Percentiles rank a stretch among this genome's conserved stretches.
Evolutionary conservation across 2,797 vertebrate species (phyloP).

Genomic region (Xerus rutilus): DNA sequence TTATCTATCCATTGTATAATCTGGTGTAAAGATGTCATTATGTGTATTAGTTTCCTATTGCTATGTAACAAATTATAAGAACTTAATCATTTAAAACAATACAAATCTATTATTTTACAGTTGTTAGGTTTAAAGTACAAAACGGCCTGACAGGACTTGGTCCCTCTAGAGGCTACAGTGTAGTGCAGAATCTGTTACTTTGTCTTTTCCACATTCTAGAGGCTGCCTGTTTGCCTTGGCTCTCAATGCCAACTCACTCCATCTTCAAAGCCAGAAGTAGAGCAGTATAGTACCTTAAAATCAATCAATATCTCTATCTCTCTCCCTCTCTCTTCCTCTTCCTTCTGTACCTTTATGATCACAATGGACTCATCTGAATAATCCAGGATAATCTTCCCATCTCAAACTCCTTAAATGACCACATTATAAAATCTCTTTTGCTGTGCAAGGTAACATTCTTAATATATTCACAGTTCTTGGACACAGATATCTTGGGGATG

Average conservation of each 20-base stretch:
- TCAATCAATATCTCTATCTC: neutral
- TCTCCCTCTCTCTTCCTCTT: neutral
- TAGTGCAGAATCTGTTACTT: constrained; percentile 15
- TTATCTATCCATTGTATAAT: neutral
- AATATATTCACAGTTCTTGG: neutral
- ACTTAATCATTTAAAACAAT: constrained; percentile 27
- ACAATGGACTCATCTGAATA: neutral
- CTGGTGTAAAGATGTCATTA: neutral
- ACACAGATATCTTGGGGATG: neutral
- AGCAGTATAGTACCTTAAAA: constrained; percentile 1
- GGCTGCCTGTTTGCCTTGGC: neutral
- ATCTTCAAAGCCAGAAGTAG: constrained; percentile 39
- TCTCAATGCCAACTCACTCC: neutral
- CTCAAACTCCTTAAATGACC: constrained; percentile 17
- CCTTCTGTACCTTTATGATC: neutral
- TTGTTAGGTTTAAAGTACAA: constrained; percentile 20
- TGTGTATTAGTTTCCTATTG: constrained; percentile 21
- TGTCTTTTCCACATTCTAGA: constrained; percentile 32
- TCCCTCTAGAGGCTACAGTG: neutral
- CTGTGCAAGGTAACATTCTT: neutral
- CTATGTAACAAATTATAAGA: constrained; percentile 12
- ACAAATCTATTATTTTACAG: neutral
- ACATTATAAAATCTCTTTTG: constrained; percentile 5
- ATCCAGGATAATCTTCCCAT: neutral
- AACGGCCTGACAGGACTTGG: neutral